phyloP scores from a whole-genome alignment of 2,113 vertebrate species.

The Dasyornis broadbenti region DNA sequence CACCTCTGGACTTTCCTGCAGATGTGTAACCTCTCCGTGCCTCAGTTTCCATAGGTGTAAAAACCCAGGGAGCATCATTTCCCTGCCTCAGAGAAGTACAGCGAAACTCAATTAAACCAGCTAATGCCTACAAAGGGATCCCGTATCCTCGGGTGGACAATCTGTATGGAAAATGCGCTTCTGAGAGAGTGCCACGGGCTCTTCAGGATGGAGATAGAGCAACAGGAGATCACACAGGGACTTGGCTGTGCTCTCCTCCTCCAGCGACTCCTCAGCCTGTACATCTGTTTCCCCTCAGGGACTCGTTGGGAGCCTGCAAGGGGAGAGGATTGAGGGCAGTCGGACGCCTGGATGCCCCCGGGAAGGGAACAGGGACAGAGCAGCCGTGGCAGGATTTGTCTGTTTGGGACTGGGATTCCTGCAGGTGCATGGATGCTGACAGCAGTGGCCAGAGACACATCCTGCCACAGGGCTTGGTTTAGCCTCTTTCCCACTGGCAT shows the following conservation, averaged over 20 bases:
- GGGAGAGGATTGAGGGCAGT: not conserved
- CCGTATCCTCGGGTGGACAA: conserved; percentile 23
- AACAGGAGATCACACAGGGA: not conserved
- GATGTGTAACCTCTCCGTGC: not conserved
- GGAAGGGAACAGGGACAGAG: not conserved
- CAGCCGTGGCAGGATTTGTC: not conserved
- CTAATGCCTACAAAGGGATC: conserved; percentile 23
- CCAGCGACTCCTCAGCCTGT: not conserved
- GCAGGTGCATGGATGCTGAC: too few relatives aligned
- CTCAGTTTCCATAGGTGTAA: not conserved
- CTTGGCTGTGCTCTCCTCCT: not conserved
- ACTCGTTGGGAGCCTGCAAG: not conserved
- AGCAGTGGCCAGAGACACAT: too few relatives aligned
- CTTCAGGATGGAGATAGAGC: not conserved
- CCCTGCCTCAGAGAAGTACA: not conserved
- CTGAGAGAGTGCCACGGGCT: not conserved
- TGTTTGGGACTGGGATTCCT: too few relatives aligned
- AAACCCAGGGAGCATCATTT: not conserved
- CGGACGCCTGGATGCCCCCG: not conserved
- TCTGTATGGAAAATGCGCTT: not conserved
- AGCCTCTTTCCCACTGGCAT: too few relatives aligned
- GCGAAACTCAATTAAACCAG: conserved; percentile 30
- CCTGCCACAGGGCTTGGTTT: too few relatives aligned
- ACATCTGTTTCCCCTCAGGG: not conserved
- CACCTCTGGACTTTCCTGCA: not conserved